A percentile compares a stretch with the other conserved stretches of the same genome.
Conservation (phyloP, 1,140 invertebrate species). For the Drosophila carrolli region DNA sequence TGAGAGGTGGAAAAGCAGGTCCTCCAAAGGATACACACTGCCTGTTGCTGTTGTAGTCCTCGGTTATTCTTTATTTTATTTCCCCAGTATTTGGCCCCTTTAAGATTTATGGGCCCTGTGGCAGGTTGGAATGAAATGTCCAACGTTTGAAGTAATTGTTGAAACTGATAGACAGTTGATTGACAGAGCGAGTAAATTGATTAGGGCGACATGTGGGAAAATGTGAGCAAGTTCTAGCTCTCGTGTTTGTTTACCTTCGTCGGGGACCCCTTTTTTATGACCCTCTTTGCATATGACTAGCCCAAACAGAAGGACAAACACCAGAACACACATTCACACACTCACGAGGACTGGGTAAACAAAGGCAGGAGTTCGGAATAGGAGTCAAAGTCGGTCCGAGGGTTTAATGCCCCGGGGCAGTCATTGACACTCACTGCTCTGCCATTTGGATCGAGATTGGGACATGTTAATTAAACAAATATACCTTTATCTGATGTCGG, state of each 20-base stretch:
- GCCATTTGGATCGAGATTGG: conserved; percentile 18
- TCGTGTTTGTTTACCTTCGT: conserved; percentile 30
- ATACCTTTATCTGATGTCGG: conserved; percentile 24
- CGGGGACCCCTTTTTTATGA: conserved; percentile 22
- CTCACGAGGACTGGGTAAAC: conserved; percentile 23
- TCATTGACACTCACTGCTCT: conserved; percentile 38
- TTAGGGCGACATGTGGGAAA: conserved; percentile 30
- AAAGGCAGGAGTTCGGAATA: conserved; percentile 14
- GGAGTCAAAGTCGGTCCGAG: conserved; percentile 21
- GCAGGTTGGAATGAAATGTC: conserved; percentile 48
- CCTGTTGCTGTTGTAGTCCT: conserved; percentile 57
- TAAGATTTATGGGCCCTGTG: conserved; percentile 63
- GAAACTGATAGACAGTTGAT: conserved; percentile 66
- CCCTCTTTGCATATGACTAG: conserved; percentile 46
- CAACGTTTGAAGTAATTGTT: conserved; percentile 64
- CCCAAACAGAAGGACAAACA: conserved; percentile 35
- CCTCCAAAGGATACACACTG: conserved; percentile 50
- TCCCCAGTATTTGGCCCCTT: conserved; percentile 41
- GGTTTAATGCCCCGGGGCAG: conserved; percentile 47
- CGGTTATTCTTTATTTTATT: conserved; percentile 5
- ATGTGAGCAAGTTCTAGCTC: conserved; percentile 10
- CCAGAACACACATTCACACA: conserved; percentile 8
- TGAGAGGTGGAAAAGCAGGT: background rate
- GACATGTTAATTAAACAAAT: conserved; percentile 29
- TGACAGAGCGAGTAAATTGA: conserved; percentile 30